A percentile compares a stretch with the other conserved stretches of the same genome.
phyloP scores from a whole-genome alignment of 1,140 invertebrate species.

The Drosophila saltans region DNA sequence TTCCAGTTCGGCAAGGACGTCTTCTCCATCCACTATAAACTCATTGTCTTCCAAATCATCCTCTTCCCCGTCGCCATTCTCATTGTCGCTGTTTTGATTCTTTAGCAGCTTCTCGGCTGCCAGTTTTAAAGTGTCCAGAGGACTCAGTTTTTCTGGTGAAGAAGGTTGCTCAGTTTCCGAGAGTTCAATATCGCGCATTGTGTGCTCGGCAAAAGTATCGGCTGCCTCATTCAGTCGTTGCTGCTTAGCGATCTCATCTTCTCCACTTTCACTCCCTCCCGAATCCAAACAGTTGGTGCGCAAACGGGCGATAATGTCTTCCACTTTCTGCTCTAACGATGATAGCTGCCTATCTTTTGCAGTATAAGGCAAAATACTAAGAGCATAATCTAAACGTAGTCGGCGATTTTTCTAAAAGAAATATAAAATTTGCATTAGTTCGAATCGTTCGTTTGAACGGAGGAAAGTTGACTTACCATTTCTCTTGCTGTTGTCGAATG shows the following conservation, averaged over 20 bases:
- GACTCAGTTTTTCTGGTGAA: constrained; percentile 28
- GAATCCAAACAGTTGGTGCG: constrained; percentile 30
- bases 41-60: not conserved
- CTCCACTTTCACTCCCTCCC: constrained; percentile 35
- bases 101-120: constrained; percentile 50
- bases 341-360: constrained; percentile 26
- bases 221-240: constrained; percentile 28
- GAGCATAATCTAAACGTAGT: constrained; percentile 58
- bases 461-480: constrained; percentile 50
- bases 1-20: constrained; percentile 7
- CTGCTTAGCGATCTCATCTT: constrained; percentile 23
- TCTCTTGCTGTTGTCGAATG: constrained; percentile 40
- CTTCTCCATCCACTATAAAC: constrained; percentile 31
- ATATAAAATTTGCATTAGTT: not conserved
- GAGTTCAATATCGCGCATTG: constrained; percentile 57
- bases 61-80: not conserved
- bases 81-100: not conserved
- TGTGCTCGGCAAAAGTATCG: constrained; percentile 50
- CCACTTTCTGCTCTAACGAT: constrained; percentile 37
- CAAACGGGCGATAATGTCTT: constrained; percentile 49
- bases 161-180: constrained; percentile 9
- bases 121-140: constrained; percentile 47
- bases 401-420: constrained; percentile 47
- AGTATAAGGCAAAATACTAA: constrained; percentile 59
- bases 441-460: not conserved